A percentile compares a stretch with the other conserved stretches of the same genome.
phyloP scores from a whole-genome alignment of 2,888 invertebrate species.

The Sceliomorpha sp. region DNA sequence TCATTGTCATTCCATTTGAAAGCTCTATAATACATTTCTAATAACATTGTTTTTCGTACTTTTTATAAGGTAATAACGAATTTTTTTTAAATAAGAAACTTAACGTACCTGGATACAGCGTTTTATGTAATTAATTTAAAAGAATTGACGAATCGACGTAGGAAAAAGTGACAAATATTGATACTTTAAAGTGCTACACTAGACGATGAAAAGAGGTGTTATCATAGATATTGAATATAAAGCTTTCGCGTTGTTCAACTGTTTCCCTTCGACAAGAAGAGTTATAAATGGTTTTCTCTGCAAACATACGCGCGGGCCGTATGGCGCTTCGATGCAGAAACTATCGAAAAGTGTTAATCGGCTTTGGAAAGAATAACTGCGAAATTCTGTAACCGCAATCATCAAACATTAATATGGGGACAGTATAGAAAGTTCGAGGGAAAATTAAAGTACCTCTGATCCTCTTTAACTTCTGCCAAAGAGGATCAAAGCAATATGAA shows the following conservation, averaged over 20 bases:
- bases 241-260: neutral
- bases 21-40: slow-evolving; percentile 1
- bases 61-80: too few species aligned
- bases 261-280: slow-evolving; percentile 3
- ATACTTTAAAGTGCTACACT: neutral
- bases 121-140: too few species aligned
- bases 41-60: neutral
- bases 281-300: slow-evolving; percentile 13
- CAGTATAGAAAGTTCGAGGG: slow-evolving; percentile 3
- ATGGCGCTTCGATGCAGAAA: neutral
- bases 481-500: slow-evolving; percentile 14
- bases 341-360: slow-evolving; percentile 16
- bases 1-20: too few species aligned
- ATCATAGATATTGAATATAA: slow-evolving; percentile 1
- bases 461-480: slow-evolving; percentile 12
- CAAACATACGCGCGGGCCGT: slow-evolving; percentile 3
- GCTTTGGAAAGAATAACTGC: slow-evolving; percentile 12
- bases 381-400: slow-evolving; percentile 9
- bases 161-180: too few species aligned
- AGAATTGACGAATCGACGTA: too few species aligned
- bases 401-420: slow-evolving; percentile 1
- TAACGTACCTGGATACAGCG: too few species aligned
- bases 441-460: slow-evolving; percentile 8
- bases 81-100: too few species aligned
- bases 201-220: neutral